These are phyloP conservation scores for Cephus spinipes DNA, from an alignment of 2,888 invertebrate genomes.

Conservation along the genomic window DNA sequence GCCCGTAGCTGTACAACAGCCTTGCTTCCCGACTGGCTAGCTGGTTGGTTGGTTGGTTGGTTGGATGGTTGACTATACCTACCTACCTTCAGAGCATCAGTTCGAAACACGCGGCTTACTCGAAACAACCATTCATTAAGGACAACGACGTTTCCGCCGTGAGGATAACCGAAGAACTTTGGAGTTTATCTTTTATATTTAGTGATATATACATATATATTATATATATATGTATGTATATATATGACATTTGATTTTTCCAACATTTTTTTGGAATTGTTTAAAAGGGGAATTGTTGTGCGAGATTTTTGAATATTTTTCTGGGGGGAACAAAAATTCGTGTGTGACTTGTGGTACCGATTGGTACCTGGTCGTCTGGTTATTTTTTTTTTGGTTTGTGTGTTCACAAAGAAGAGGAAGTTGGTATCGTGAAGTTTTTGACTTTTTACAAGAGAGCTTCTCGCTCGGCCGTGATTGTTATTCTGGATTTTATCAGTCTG, in stretches of 20 bases:
- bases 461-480: background rate
- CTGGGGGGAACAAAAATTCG: background rate
- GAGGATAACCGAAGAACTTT: conserved; percentile 14
- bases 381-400: background rate
- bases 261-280: background rate
- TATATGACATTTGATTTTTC: background rate
- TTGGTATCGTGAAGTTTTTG: background rate
- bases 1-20: conserved; percentile 44
- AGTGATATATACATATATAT: background rate
- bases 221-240: background rate
- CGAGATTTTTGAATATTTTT: background rate
- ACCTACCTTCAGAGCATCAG: conserved; percentile 59
- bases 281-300: background rate
- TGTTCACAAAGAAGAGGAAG: background rate
- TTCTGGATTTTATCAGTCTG: background rate
- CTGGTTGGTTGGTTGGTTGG: conserved; percentile 28
- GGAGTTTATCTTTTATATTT: background rate
- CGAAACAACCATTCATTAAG: conserved; percentile 62
- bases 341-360: background rate
- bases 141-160: conserved; percentile 39
- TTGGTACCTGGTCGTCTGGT: background rate
- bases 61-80: conserved; percentile 49
- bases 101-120: conserved; percentile 64
- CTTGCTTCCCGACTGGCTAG: conserved; percentile 35
- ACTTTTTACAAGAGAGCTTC: background rate